Conservation (phyloP, 2,888 invertebrate species). For the Lithophane socia region DNA sequence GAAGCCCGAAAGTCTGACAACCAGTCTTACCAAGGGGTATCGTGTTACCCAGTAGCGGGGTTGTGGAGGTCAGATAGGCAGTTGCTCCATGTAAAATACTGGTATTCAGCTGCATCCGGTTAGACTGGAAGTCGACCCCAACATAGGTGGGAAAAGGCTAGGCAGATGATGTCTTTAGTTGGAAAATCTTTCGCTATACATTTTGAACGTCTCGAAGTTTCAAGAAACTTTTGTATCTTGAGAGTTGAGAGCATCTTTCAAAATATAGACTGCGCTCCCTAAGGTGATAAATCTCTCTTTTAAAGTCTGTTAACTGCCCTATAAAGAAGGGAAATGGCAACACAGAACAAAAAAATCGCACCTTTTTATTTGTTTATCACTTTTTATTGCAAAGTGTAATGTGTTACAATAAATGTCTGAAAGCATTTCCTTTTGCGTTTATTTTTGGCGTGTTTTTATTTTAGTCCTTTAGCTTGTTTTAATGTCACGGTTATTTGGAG, state of each 20-base stretch:
- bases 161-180: too few species aligned
- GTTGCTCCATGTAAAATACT: too few species aligned
- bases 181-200: conserved; percentile 23
- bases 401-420: conserved; percentile 28
- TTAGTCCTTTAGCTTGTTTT: conserved; percentile 7
- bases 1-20: too few species aligned
- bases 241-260: conserved; percentile 11
- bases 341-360: conserved; percentile 1
- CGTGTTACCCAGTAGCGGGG: too few species aligned
- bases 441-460: conserved; percentile 18
- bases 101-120: too few species aligned
- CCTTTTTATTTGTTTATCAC: conserved; percentile 32
- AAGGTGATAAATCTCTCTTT: conserved; percentile 20
- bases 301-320: conserved; percentile 31
- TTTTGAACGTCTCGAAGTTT: conserved; percentile 18
- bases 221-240: background rate
- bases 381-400: conserved; percentile 34
- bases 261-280: conserved; percentile 1
- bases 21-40: too few species aligned
- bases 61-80: too few species aligned
- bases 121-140: too few species aligned
- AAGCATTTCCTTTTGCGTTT: conserved; percentile 19
- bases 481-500: conserved; percentile 31
- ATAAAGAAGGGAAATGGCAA: conserved; percentile 23
- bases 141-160: too few species aligned